Evolutionary conservation across 2,797 vertebrate genomes (phyloP).

Genomic region (Prionace glauca): DNA sequence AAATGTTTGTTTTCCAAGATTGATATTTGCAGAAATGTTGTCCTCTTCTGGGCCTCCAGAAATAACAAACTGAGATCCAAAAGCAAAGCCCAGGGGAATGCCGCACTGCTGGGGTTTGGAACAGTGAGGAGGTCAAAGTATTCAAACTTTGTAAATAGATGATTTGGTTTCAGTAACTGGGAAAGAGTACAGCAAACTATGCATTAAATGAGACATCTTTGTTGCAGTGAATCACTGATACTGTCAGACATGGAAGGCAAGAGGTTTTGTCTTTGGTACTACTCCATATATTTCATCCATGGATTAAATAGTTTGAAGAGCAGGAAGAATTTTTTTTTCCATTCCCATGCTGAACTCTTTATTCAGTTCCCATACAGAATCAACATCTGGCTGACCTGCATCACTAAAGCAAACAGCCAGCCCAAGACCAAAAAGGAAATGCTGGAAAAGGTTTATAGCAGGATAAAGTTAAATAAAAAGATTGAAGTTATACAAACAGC

Average conservation of each 20-base stretch:
- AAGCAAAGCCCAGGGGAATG: not conserved
- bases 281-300: not conserved
- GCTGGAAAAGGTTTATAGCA: not conserved
- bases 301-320: not conserved
- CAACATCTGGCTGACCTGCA: conserved; percentile 30
- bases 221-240: not conserved
- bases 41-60: conserved; percentile 3
- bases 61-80: not conserved
- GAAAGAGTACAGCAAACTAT: not conserved
- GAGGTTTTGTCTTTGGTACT: not conserved
- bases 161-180: not conserved
- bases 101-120: not conserved
- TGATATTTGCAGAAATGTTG: not conserved
- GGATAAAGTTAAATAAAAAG: not conserved
- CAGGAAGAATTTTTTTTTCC: not conserved
- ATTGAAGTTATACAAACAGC: not conserved
- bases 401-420: conserved; percentile 5
- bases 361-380: conserved; percentile 33
- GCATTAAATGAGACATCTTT: conserved; percentile 24
- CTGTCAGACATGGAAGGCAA: not conserved
- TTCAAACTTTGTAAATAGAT: not conserved
- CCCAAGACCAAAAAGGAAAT: not conserved
- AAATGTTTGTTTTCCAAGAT: not conserved
- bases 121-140: conserved; percentile 19
- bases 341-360: not conserved